phyloP scores from a whole-genome alignment of 2,113 vertebrate genomes.

The Pteruthius melanotis region DNA sequence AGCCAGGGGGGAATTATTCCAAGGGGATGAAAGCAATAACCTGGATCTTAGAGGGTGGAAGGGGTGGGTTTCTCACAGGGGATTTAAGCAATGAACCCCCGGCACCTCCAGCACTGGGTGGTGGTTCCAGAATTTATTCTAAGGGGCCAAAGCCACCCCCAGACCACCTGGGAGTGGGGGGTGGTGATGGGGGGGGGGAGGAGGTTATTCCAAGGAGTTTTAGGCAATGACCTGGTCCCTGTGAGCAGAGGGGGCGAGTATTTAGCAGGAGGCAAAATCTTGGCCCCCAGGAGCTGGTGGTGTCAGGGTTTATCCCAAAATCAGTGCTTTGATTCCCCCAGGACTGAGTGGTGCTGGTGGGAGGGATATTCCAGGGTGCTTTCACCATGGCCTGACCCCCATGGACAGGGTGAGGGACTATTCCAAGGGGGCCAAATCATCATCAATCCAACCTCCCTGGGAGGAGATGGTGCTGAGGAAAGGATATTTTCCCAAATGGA shows the following conservation, averaged over 20 bases:
- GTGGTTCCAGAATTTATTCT: neutral
- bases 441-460: too few relatives aligned
- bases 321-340: fast-evolving
- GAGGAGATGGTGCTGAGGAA: too few relatives aligned
- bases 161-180: neutral
- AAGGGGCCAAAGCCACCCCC: neutral
- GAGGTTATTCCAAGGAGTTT: neutral
- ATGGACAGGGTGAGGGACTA: too few relatives aligned
- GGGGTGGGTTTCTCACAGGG: neutral
- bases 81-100: neutral
- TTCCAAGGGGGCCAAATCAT: too few relatives aligned
- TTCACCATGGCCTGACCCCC: too few relatives aligned
- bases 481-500: too few relatives aligned
- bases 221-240: neutral
- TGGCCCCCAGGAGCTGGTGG: neutral
- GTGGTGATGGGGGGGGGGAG: too few relatives aligned
- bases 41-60: neutral
- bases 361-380: too few relatives aligned
- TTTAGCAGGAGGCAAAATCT: neutral
- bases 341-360: neutral
- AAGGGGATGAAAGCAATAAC: neutral
- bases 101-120: fast-evolving
- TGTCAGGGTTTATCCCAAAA: neutral
- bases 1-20: neutral
- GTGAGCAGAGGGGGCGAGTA: too few relatives aligned